phyloP scores from a whole-genome alignment of 2,888 invertebrate genomes.

The Noctua janthina region DNA sequence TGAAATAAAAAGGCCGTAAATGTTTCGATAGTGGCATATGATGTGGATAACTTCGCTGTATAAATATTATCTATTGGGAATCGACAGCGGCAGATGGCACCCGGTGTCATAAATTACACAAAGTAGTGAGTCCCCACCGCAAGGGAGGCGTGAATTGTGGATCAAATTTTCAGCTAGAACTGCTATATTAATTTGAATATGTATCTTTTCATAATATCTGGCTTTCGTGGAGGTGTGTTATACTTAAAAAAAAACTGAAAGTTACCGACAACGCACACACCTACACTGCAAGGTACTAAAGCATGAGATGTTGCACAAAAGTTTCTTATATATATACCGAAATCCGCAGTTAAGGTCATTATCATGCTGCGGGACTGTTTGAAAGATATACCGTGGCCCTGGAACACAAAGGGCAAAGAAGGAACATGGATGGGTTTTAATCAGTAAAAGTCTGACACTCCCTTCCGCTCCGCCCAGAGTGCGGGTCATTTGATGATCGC shows the following conservation, averaged over 20 bases:
- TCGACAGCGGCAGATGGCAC: slow-evolving; percentile 59
- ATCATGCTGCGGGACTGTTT: too few species aligned
- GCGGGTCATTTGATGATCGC: too few species aligned
- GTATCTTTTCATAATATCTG: background rate
- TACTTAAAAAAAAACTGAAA: background rate
- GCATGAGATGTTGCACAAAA: background rate
- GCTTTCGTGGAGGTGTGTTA: background rate
- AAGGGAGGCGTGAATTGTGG: slow-evolving; percentile 28
- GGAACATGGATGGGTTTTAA: too few species aligned
- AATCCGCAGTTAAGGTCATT: background rate
- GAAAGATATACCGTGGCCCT: too few species aligned
- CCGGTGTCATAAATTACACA: slow-evolving; percentile 55
- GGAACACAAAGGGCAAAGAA: too few species aligned
- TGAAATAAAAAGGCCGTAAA: slow-evolving; percentile 37
- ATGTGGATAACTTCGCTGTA: slow-evolving; percentile 40
- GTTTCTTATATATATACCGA: background rate
- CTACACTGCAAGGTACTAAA: background rate
- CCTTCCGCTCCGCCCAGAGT: too few species aligned
- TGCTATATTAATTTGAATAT: background rate
- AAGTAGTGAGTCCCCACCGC: slow-evolving; percentile 40
- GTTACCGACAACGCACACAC: background rate
- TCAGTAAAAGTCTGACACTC: too few species aligned
- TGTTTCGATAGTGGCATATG: background rate
- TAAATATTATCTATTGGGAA: slow-evolving; percentile 50
- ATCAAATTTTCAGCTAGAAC: slow-evolving; percentile 33